Percentiles rank a stretch among this genome's conserved stretches.
Evolutionary conservation across 2,888 invertebrate genomes (phyloP).

Genomic region (Caenorhabditis sp.): DNA sequence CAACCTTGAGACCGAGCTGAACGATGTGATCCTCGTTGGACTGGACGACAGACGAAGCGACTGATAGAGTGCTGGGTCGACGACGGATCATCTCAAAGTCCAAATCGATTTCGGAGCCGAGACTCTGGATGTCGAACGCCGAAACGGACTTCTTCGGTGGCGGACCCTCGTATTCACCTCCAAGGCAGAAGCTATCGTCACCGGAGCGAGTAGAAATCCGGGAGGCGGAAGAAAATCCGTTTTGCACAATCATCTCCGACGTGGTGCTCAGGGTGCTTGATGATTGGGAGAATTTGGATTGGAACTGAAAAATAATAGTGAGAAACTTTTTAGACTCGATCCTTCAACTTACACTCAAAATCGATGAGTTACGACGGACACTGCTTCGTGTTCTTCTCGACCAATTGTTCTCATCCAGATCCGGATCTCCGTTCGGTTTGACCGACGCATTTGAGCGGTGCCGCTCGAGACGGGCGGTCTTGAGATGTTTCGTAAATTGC

Average conservation of each 20-base stretch:
- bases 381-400: conserved; percentile 30
- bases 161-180: background rate
- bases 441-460: conserved; percentile 52
- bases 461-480: conserved; percentile 43
- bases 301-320: background rate
- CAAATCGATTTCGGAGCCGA: conserved; percentile 26
- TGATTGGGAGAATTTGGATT: conserved; percentile 39
- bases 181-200: conserved; percentile 18
- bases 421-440: conserved; percentile 44
- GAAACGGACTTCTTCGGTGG: conserved; percentile 36
- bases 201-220: background rate
- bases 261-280: conserved; percentile 18
- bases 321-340: background rate
- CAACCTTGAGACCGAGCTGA: conserved; percentile 35
- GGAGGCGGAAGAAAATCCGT: background rate
- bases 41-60: background rate
- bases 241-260: background rate
- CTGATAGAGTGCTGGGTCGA: background rate
- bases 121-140: conserved; percentile 36
- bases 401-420: conserved; percentile 20
- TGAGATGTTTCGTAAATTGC: conserved; percentile 48
- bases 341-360: conserved; percentile 49
- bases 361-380: conserved; percentile 39
- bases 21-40: conserved; percentile 23
- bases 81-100: background rate